Evolutionary conservation across 30 jellyfish, hydroid and myxozoan genomes (phyloP).

Genomic region (Mastigias papua): DNA sequence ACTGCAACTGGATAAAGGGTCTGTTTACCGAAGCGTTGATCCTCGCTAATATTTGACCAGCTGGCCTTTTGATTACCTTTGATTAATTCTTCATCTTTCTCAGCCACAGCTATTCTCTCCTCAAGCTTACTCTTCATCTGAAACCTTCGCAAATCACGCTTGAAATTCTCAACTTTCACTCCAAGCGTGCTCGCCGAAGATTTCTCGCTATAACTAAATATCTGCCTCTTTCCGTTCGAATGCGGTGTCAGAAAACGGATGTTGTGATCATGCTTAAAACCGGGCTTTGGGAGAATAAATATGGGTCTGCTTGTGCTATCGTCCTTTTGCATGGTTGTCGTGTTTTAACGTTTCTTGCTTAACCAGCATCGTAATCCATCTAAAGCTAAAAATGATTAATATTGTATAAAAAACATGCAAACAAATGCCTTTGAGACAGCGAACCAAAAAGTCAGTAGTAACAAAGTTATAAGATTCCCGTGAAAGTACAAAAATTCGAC

Average conservation of each 20-base stretch:
- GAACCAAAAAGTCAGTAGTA: neutral
- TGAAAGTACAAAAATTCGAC: too few species aligned
- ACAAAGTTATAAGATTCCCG: too few species aligned
- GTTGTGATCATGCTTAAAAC: slow-evolving; percentile 13
- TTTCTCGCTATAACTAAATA: neutral
- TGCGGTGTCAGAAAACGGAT: slow-evolving; percentile 17
- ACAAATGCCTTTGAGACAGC: neutral
- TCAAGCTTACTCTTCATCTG: neutral
- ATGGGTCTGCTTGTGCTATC: neutral
- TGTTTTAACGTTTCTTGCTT: neutral
- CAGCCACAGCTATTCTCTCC: neutral
- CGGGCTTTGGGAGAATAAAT: slow-evolving; percentile 19
- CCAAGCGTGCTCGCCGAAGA: neutral
- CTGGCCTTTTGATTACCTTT: neutral
- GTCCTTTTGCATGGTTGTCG: slow-evolving; percentile 19
- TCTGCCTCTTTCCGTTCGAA: neutral
- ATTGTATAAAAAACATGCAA: neutral
- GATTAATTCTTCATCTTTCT: neutral
- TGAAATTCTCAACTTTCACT: neutral
- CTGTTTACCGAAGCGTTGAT: neutral
- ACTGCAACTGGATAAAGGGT: neutral
- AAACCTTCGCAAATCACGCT: slow-evolving; percentile 1
- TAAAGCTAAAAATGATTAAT: neutral
- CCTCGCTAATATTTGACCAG: neutral
- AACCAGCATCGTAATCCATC: slow-evolving; percentile 21